Evolutionary conservation across 1,140 invertebrate genomes (phyloP), one percentile per base, ranked within the genome.

Genomic region (Oreohelix idahoensis): DNA sequence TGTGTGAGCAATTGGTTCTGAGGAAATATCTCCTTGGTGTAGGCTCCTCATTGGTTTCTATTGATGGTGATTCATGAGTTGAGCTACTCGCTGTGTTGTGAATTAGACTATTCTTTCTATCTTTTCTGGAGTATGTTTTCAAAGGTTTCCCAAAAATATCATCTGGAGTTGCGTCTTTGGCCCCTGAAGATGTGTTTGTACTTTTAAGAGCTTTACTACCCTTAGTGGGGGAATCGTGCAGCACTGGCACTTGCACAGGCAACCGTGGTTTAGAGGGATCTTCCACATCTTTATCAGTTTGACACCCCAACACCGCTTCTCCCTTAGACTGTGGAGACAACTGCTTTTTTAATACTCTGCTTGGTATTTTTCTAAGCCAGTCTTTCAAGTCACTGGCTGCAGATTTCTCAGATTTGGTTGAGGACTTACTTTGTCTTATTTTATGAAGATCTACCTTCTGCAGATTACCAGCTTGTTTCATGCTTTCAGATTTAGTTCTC

Each of bases 1-100:
- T 66, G 63, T 66, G 63, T 35, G 63, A 66, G 17, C 63, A 66
- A 29, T 32, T 66, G 20, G 63, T 66, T 66, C 63, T 66, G 29
- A 66, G 63, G 29, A 66, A 66, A 66, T 66, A 66, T 32, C 63
- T 11, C 4, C 23, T n/a, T 23, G 5, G 53, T 15, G 5, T 2
- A 23, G 10, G 26, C 23, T 58, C 26, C 20, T 58, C 53, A 58
- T 20, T 58, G 53, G 53, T 23, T n/a, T 58, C 20, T 58, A 2
- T n/a, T 58, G 53, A 20, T 58, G 53, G 10, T n/a, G 26, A 23
- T 58, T 58, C 53, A 23, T 4, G 53, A 58, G 53, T 15, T 58
- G 53, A 58, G 20, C 23, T 58, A 23, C 17, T n/a, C 20, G 4
- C 23, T 58, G 23, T 58, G 1, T 58, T 58, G 53, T 20, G 5